These are phyloP conservation scores for Adelognathus sp. DNA, from an alignment of 2,888 invertebrate species.

Conservation along the genomic window DNA sequence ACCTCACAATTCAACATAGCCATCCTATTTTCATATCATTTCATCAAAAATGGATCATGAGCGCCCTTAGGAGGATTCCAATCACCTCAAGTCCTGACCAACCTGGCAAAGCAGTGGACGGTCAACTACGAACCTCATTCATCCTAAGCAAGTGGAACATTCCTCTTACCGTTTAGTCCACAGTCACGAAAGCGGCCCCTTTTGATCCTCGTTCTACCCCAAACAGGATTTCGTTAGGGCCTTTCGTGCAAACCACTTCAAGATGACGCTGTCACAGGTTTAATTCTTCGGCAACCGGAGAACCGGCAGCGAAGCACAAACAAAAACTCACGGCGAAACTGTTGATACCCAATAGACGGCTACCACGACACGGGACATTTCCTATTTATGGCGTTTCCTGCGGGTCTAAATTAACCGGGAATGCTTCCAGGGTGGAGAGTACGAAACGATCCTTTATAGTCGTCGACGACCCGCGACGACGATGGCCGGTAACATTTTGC, in stretches of 20 bases:
- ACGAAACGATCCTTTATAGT: constrained; percentile 62
- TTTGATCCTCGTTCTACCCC: background rate
- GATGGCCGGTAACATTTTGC: constrained; percentile 56
- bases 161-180: background rate
- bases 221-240: background rate
- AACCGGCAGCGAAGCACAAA: background rate
- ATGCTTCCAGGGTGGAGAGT: constrained; percentile 66
- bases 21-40: too few species aligned
- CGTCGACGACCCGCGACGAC: constrained; percentile 23
- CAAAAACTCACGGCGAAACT: constrained; percentile 8
- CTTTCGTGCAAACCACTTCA: background rate
- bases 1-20: too few species aligned
- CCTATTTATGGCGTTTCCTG: constrained; percentile 77
- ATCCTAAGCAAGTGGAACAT: background rate
- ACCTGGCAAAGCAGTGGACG: background rate
- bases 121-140: background rate
- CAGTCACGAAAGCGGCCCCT: background rate
- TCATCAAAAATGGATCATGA: too few species aligned
- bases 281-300: background rate
- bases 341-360: constrained; percentile 13
- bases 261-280: background rate
- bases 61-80: too few species aligned
- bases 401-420: constrained; percentile 76
- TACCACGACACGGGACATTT: constrained; percentile 63
- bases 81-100: too few species aligned